Percentiles rank a stretch among this genome's conserved stretches.
phyloP scores from a whole-genome alignment of 2,797 vertebrate species.

The Hippoglossus hippoglossus region DNA sequence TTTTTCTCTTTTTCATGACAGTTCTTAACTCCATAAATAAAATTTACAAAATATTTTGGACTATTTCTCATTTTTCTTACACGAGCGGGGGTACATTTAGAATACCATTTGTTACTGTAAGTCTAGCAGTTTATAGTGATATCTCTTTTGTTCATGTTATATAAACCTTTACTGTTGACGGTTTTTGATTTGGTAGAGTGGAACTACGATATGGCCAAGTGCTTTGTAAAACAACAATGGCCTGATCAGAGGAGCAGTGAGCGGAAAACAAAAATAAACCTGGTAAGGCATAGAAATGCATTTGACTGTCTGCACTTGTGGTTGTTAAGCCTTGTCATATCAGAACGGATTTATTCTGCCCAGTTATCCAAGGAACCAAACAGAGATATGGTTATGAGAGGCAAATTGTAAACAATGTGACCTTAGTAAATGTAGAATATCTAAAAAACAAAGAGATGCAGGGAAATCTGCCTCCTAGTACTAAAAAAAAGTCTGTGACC shows the following conservation, averaged over 20 bases:
- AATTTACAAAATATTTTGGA: slow-evolving; percentile 82
- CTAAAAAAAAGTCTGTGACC: slow-evolving; percentile 37
- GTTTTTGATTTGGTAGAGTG: slow-evolving; percentile 51
- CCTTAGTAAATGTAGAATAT: slow-evolving; percentile 57
- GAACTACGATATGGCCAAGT: slow-evolving; percentile 65
- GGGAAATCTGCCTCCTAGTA: slow-evolving; percentile 31
- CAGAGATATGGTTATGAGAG: slow-evolving; percentile 49
- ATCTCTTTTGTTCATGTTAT: slow-evolving; percentile 64
- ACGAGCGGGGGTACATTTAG: slow-evolving; percentile 65
- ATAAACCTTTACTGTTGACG: slow-evolving; percentile 57
- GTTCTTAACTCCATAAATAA: slow-evolving; percentile 82
- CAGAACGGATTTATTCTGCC: slow-evolving; percentile 32
- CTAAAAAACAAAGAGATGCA: slow-evolving; percentile 58
- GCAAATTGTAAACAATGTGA: slow-evolving; percentile 65
- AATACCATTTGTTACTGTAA: slow-evolving; percentile 61
- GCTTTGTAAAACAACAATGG: slow-evolving; percentile 67
- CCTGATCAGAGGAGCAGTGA: slow-evolving; percentile 62
- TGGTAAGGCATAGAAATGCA: slow-evolving; percentile 69
- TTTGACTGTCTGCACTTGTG: slow-evolving; percentile 47
- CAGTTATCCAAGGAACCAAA: slow-evolving; percentile 47
- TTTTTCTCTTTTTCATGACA: slow-evolving; percentile 70
- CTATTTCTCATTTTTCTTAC: slow-evolving; percentile 72
- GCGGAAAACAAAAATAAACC: slow-evolving; percentile 62
- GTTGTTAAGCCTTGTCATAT: slow-evolving; percentile 32
- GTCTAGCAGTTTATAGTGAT: slow-evolving; percentile 70